phyloP scores from a whole-genome alignment of 2,113 vertebrate genomes.

The Catharus fuscescens region DNA sequence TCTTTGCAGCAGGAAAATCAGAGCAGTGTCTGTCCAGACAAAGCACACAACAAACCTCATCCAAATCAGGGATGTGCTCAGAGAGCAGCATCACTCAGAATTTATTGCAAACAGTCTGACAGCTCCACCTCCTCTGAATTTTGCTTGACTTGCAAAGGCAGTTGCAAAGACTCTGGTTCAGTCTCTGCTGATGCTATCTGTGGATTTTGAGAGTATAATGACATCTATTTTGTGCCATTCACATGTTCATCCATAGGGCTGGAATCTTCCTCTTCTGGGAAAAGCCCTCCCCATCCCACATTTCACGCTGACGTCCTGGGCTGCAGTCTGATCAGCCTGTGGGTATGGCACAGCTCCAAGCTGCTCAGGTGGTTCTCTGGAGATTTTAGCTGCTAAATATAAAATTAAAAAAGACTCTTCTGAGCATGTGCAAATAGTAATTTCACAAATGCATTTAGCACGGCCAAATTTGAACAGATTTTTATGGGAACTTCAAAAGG shows the following conservation, averaged over 20 bases:
- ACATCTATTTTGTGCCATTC: neutral
- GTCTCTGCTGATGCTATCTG: neutral
- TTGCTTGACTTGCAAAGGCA: neutral
- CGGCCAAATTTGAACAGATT: slow-evolving; percentile 1
- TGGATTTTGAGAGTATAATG: neutral
- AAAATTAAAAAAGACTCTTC: neutral
- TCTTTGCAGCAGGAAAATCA: neutral
- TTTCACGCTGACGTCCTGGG: neutral
- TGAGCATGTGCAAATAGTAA: slow-evolving; percentile 14
- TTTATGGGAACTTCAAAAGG: slow-evolving; percentile 30
- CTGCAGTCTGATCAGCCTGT: neutral
- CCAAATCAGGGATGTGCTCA: neutral
- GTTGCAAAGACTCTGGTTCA: neutral
- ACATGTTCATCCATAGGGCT: neutral
- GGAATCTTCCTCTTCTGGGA: neutral
- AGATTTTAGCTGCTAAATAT: slow-evolving; percentile 17
- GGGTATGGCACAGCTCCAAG: neutral
- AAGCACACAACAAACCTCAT: neutral
- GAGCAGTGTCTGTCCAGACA: neutral
- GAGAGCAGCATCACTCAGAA: neutral
- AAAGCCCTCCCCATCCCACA: neutral
- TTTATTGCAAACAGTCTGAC: neutral
- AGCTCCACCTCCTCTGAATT: neutral
- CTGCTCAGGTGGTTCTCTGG: slow-evolving; percentile 26
- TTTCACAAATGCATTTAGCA: slow-evolving; percentile 19